These are phyloP conservation scores for Stichopus chloronotus DNA, from an alignment of 35 echinoderm and acorn worm species.

Conservation along the genomic window DNA sequence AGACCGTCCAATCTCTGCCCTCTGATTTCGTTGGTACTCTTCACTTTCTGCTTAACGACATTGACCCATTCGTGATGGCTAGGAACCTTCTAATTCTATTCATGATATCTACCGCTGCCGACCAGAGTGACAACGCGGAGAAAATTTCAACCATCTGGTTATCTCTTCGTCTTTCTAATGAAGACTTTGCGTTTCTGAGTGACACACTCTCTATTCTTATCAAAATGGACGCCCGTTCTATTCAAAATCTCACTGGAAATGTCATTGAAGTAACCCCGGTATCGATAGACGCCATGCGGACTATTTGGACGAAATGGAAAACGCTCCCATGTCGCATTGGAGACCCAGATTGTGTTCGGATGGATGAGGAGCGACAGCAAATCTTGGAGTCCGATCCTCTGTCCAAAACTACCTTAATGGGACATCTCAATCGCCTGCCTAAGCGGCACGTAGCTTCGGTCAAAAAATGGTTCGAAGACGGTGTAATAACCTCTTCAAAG, in stretches of 20 bases:
- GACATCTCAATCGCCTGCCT: neutral
- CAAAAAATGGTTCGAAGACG: constrained; percentile 6
- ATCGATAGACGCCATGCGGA: neutral
- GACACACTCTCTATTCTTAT: neutral
- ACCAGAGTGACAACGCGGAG: neutral
- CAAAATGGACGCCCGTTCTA: neutral
- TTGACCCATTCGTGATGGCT: constrained; percentile 67
- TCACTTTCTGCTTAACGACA: constrained; percentile 55
- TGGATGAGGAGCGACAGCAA: neutral
- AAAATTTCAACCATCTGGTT: constrained; percentile 61
- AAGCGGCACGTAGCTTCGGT: neutral
- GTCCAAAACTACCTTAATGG: too few relatives aligned
- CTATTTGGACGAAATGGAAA: neutral
- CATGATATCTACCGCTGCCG: constrained; percentile 40
- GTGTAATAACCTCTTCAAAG: neutral
- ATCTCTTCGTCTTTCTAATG: constrained; percentile 52
- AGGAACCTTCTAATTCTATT: constrained; percentile 66
- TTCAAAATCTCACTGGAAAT: neutral
- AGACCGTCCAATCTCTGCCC: constrained; percentile 68
- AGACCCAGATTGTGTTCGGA: neutral
- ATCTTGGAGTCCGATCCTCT: neutral
- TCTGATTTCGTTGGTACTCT: constrained; percentile 42
- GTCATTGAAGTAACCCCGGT: neutral
- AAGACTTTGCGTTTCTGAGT: constrained; percentile 41
- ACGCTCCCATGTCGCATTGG: neutral